Evolutionary conservation across 2,113 vertebrate species (phyloP).

Genomic region (Microcebus tavaratra): DNA sequence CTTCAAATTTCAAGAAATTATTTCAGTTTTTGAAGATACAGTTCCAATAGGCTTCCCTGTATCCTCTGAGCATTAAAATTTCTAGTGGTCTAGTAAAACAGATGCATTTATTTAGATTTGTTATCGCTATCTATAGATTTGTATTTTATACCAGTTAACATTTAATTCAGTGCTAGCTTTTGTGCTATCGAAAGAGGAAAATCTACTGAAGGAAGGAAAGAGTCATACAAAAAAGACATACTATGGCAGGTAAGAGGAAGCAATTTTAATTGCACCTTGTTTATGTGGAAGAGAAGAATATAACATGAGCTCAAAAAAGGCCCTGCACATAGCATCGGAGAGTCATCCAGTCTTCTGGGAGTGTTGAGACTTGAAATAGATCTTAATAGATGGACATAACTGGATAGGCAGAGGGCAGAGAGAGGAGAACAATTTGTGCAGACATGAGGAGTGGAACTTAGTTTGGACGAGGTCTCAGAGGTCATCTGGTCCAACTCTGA

Average conservation of each 20-base stretch:
- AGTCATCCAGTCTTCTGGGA: neutral
- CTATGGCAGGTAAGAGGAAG: neutral
- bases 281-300: neutral
- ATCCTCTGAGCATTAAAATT: neutral
- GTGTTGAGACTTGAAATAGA: neutral
- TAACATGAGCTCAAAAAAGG: neutral
- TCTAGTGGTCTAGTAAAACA: neutral
- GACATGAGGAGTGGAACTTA: neutral
- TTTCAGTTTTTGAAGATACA: constrained; percentile 28
- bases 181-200: neutral
- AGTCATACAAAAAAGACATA: neutral
- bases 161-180: neutral
- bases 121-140: neutral
- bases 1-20: neutral
- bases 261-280: neutral
- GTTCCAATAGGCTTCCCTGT: neutral
- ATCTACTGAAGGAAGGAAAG: neutral
- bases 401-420: neutral
- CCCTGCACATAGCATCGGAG: neutral
- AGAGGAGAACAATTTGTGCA: neutral
- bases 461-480: neutral
- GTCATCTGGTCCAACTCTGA: neutral
- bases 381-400: neutral
- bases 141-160: constrained; percentile 6
- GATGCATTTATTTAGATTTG: constrained; percentile 7